phyloP scores from a whole-genome alignment of 2,888 invertebrate genomes.

The Drosophila paranaensis region DNA sequence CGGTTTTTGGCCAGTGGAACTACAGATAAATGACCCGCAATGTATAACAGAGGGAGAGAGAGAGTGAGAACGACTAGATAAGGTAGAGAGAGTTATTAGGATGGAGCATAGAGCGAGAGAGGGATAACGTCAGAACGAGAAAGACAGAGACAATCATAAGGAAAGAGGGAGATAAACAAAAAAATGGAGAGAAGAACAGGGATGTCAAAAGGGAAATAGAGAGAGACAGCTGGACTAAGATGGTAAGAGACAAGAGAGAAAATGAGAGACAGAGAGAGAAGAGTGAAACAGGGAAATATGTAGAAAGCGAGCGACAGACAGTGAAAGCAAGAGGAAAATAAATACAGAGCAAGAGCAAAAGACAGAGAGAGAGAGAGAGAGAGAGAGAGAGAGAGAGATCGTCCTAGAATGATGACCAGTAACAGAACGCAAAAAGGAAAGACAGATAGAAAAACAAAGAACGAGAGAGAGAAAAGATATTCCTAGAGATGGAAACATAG shows the following conservation, averaged over 20 bases:
- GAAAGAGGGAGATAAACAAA: too few relatives aligned
- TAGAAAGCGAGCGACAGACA: neutral
- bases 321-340: fast-evolving
- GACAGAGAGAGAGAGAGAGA: neutral
- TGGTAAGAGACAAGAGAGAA: too few relatives aligned
- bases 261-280: too few relatives aligned
- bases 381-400: neutral
- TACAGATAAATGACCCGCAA: neutral
- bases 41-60: neutral
- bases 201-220: too few relatives aligned
- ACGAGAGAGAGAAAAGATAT: neutral
- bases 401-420: neutral
- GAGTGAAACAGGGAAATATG: too few relatives aligned
- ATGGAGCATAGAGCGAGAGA: neutral
- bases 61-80: neutral
- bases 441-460: neutral
- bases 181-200: too few relatives aligned
- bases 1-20: conserved; percentile 37
- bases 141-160: neutral
- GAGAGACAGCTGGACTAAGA: too few relatives aligned
- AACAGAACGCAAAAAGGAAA: too few relatives aligned
- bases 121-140: neutral
- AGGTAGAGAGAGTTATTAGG: too few relatives aligned
- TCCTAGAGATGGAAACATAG: neutral
- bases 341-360: neutral